These are phyloP conservation scores for Chlorodrepanis virens DNA, from an alignment of 2,113 vertebrate genomes.

Conservation along the genomic window DNA sequence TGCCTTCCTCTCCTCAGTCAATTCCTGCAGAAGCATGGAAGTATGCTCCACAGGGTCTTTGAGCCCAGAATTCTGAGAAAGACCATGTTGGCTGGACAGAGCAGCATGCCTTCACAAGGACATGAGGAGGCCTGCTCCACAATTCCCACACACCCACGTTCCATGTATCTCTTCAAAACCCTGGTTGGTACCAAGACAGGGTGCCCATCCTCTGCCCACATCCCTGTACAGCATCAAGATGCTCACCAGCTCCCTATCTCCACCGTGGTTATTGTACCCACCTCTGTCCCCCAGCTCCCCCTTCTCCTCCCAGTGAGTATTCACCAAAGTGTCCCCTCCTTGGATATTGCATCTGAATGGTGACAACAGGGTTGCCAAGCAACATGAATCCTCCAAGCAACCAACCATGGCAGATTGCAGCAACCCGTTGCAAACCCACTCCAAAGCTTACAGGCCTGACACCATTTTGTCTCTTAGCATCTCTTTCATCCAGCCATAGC, in stretches of 20 bases:
- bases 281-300: neutral
- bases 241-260: neutral
- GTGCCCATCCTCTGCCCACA: neutral
- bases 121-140: neutral
- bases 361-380: neutral
- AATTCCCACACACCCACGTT: accelerated
- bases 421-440: neutral
- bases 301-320: neutral
- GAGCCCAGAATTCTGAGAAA: neutral
- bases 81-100: neutral
- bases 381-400: neutral
- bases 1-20: neutral
- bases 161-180: neutral
- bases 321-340: neutral
- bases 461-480: neutral
- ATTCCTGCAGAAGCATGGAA: neutral
- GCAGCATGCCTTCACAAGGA: neutral
- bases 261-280: neutral
- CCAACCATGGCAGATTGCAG: neutral
- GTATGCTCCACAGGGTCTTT: neutral
- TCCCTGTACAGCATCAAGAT: neutral
- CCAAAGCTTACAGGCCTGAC: neutral
- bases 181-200: accelerated
- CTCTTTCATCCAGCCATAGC: neutral
- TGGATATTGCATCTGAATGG: neutral